Evolutionary conservation across 2,797 vertebrate species (phyloP).

Genomic region (Poeciliopsis turneri): DNA sequence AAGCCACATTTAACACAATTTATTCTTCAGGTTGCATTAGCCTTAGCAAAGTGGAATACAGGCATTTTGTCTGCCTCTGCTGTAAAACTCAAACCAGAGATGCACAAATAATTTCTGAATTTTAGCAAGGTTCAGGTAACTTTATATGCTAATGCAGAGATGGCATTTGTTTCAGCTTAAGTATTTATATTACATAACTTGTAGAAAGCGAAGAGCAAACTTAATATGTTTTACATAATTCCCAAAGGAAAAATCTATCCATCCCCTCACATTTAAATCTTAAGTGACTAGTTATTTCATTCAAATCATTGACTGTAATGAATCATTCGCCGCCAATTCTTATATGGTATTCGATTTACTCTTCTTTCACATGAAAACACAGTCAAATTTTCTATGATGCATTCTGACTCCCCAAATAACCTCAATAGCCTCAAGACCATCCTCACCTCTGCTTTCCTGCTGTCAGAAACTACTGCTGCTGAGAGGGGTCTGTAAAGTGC

Average conservation of each 20-base stretch:
- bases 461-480: slow-evolving; percentile 81
- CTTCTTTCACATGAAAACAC: neutral
- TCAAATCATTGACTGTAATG: neutral
- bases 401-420: neutral
- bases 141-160: neutral
- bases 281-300: neutral
- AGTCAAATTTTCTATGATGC: neutral
- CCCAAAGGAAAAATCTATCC: neutral
- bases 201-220: neutral
- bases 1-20: neutral
- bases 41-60: neutral
- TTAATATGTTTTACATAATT: neutral
- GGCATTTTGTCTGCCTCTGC: neutral
- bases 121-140: neutral
- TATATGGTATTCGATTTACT: neutral
- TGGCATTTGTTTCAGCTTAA: neutral
- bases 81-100: neutral
- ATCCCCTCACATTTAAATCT: neutral
- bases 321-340: neutral
- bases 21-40: neutral
- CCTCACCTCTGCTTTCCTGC: slow-evolving; percentile 84
- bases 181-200: neutral
- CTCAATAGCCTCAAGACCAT: neutral
- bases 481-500: slow-evolving; percentile 86
- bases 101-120: neutral